Conservation (phyloP, 2,888 invertebrate species). For the Drosophila niveifrons region DNA sequence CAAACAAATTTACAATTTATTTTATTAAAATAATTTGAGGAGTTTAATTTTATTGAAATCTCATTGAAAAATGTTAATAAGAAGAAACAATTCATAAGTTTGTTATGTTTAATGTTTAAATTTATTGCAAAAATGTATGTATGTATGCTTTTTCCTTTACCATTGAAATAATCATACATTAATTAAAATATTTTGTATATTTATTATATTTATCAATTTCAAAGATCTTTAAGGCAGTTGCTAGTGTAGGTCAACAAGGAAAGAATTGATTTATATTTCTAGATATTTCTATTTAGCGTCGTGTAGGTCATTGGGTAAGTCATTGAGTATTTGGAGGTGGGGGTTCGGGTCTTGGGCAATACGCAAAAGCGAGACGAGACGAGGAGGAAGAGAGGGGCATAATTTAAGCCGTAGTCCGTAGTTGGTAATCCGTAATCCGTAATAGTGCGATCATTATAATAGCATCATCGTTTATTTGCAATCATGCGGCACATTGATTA, state of each 20-base stretch:
- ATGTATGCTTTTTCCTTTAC: not conserved
- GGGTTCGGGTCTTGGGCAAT: constrained; percentile 16
- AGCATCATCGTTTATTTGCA: constrained; percentile 78
- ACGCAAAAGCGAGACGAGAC: not conserved
- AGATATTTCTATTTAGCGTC: not conserved
- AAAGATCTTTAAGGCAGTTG: not conserved
- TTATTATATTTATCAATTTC: not conserved
- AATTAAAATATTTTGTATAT: not conserved
- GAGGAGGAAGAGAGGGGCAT: constrained; percentile 3
- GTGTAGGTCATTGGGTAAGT: constrained; percentile 25
- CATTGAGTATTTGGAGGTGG: not conserved
- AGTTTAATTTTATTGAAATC: too few relatives aligned
- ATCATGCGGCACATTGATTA: constrained; percentile 75
- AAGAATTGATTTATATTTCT: constrained; percentile 1
- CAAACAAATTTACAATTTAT: too few relatives aligned
- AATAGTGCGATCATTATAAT: constrained; percentile 78
- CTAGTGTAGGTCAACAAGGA: not conserved
- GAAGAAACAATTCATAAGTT: too few relatives aligned
- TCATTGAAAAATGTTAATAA: too few relatives aligned
- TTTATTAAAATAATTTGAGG: too few relatives aligned
- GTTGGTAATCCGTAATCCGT: constrained; percentile 45
- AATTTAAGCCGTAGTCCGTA: not conserved
- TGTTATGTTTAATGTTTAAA: too few relatives aligned
- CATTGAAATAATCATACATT: not conserved
- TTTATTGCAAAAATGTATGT: too few relatives aligned